phyloP scores from a whole-genome alignment of 2,888 invertebrate genomes.

The Trisateles emortualis region DNA sequence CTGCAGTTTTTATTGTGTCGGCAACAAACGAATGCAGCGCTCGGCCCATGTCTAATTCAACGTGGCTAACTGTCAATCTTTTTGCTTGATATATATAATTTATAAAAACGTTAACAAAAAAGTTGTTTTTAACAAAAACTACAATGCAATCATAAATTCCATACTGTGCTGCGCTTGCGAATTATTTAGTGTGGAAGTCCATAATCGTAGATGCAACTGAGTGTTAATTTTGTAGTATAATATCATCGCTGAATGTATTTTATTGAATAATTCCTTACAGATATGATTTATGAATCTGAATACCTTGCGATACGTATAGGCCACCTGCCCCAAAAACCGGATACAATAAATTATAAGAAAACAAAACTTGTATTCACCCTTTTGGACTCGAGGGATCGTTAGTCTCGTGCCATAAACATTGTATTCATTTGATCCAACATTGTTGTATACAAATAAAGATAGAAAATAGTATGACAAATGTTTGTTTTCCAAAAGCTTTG shows the following conservation, averaged over 20 bases:
- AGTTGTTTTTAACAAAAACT: conserved; percentile 24
- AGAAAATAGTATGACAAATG: conserved; percentile 31
- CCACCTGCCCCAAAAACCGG: conserved; percentile 82
- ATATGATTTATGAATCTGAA: conserved; percentile 41
- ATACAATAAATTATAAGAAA: conserved; percentile 79
- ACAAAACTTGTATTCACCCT: conserved; percentile 72
- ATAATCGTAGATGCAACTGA: conserved; percentile 28
- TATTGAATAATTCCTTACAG: conserved; percentile 36
- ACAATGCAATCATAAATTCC: conserved; percentile 31
- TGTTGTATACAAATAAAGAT: conserved; percentile 25
- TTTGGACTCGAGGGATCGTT: conserved; percentile 53
- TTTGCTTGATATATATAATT: conserved; percentile 26
- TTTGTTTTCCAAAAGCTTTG: conserved; percentile 21
- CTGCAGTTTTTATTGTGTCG: conserved; percentile 16
- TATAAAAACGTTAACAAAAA: conserved; percentile 21
- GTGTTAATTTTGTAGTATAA: conserved; percentile 31
- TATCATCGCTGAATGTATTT: conserved; percentile 37
- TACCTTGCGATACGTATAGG: conserved; percentile 44
- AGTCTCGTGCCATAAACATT: conserved; percentile 65
- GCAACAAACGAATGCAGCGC: conserved; percentile 21
- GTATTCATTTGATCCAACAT: conserved; percentile 41
- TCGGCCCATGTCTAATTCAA: conserved; percentile 28
- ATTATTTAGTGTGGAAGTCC: conserved; percentile 15
- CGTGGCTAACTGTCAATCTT: conserved; percentile 36
- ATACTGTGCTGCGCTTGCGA: conserved; percentile 24